Evolutionary conservation across 1,140 invertebrate species (phyloP).

Genomic region (Phymorhynchus buccinoides): DNA sequence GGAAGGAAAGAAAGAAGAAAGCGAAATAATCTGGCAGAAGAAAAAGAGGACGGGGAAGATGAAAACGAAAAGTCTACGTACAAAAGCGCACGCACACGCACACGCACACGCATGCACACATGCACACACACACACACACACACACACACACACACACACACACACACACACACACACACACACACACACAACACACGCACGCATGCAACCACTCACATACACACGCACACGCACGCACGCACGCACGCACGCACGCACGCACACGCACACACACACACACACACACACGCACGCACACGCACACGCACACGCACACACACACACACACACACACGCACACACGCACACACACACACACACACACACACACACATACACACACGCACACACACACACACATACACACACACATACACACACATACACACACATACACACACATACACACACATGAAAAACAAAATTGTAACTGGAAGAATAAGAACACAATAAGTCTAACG

Average conservation of each 20-base stretch:
- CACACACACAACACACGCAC: constrained; percentile 1
- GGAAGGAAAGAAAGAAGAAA: no score
- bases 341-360: neutral
- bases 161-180: neutral
- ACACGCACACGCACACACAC: constrained; percentile 4
- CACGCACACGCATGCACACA: neutral
- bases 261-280: neutral
- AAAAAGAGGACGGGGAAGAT: no score
- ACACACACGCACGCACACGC: neutral
- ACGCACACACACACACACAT: neutral
- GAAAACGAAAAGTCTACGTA: no score
- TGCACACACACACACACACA: constrained; percentile 9
- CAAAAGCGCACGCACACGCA: neutral
- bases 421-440: neutral
- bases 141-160: neutral
- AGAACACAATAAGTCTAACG: no score
- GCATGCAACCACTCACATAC: neutral
- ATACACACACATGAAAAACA: no score
- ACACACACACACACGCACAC: neutral
- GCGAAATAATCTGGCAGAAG: no score
- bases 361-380: neutral
- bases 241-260: neutral
- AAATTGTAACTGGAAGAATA: neutral
- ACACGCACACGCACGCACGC: neutral
- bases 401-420: neutral